phyloP scores from a whole-genome alignment of 2,888 invertebrate species.

The Stramonita haemastoma region DNA sequence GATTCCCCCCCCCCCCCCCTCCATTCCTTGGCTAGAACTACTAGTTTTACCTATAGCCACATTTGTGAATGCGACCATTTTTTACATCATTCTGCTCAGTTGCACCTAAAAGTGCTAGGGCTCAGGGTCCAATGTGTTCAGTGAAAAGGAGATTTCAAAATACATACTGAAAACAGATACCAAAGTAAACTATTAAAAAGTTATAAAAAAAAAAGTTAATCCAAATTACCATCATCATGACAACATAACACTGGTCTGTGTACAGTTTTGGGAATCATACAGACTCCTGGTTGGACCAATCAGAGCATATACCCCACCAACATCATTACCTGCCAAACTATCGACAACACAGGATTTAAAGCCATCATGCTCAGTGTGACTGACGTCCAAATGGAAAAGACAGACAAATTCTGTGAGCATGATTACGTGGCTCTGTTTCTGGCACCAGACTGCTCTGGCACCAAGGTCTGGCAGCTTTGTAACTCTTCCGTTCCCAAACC shows the following conservation, averaged over 20 bases:
- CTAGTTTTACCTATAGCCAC: too few relatives aligned
- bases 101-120: too few relatives aligned
- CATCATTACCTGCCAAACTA: background rate
- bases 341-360: background rate
- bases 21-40: too few relatives aligned
- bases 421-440: background rate
- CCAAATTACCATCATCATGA: too few relatives aligned
- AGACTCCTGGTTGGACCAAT: background rate
- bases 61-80: too few relatives aligned
- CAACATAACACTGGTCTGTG: background rate
- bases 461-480: background rate
- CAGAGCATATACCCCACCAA: background rate
- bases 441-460: background rate
- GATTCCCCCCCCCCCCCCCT: too few relatives aligned
- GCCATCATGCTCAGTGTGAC: constrained; percentile 1
- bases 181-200: too few relatives aligned
- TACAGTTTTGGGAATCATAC: background rate
- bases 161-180: too few relatives aligned
- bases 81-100: too few relatives aligned
- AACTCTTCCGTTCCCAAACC: background rate
- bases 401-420: background rate
- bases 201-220: too few relatives aligned
- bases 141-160: too few relatives aligned
- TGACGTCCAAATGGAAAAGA: background rate
- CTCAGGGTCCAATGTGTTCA: too few relatives aligned